A percentile compares a stretch with the other conserved stretches of the same genome.
phyloP scores from a whole-genome alignment of 2,797 vertebrate genomes.

The Hemitrygon akajei region DNA sequence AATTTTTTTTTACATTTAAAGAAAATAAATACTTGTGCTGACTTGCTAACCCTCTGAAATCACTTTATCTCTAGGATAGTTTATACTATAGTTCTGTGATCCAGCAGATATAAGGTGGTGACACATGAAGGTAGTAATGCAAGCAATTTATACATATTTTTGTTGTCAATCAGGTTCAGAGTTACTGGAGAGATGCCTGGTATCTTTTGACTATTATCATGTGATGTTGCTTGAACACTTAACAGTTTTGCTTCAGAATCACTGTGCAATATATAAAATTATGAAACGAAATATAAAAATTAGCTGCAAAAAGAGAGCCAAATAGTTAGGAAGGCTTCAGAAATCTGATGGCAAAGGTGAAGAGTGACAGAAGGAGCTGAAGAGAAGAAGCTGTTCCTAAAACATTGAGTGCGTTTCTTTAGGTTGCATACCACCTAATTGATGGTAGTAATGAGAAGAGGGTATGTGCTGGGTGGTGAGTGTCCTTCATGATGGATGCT shows the following conservation, averaged over 20 bases:
- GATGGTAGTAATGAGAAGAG: too few species aligned
- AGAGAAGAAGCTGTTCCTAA: too few species aligned
- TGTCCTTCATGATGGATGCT: too few species aligned
- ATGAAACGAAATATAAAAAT: not conserved
- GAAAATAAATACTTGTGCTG: not conserved
- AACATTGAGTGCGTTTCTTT: too few species aligned
- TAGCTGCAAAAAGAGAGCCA: too few species aligned
- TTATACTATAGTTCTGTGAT: not conserved
- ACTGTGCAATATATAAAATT: not conserved
- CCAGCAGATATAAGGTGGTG: not conserved
- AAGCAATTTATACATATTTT: not conserved
- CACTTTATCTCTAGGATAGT: not conserved
- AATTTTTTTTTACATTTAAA: too few species aligned
- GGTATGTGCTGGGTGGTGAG: too few species aligned
- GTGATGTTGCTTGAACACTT: not conserved
- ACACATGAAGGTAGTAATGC: not conserved
- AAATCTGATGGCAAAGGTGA: too few species aligned
- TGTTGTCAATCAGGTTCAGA: not conserved
- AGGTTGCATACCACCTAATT: too few species aligned
- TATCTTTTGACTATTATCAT: not conserved
- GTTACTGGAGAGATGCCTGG: not conserved
- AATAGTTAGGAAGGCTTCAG: too few species aligned
- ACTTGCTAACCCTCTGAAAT: not conserved
- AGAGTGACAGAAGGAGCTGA: too few species aligned
- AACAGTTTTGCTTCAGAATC: too few species aligned